Evolutionary conservation across 2,888 invertebrate species (phyloP).

Genomic region (Spisula subtruncata): DNA sequence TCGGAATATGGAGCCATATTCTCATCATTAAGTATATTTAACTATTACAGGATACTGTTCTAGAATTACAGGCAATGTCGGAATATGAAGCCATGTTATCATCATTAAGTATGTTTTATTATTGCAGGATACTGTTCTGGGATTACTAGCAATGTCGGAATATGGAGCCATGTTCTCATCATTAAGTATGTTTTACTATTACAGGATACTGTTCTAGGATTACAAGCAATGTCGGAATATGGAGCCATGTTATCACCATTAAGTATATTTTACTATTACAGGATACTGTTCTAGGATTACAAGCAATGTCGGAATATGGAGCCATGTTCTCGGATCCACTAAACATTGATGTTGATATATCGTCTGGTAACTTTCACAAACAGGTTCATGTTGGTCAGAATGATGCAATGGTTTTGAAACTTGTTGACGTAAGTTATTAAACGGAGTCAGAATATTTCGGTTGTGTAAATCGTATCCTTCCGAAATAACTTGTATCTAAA

Average conservation of each 20-base stretch:
- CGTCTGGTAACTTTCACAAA: slow-evolving; percentile 48
- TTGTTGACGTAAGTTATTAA: slow-evolving; percentile 53
- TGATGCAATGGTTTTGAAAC: slow-evolving; percentile 61
- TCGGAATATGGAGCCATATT: too few species aligned
- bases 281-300: slow-evolving; percentile 62
- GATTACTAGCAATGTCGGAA: too few species aligned
- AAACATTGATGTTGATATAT: slow-evolving; percentile 43
- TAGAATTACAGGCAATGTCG: too few species aligned
- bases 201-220: slow-evolving; percentile 67
- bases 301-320: slow-evolving; percentile 60
- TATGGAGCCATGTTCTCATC: too few species aligned
- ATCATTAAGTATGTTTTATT: not conserved
- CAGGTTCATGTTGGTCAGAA: slow-evolving; percentile 44
- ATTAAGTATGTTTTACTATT: not conserved
- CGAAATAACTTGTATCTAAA: too few species aligned
- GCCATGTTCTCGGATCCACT: slow-evolving; percentile 30
- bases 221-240: slow-evolving; percentile 64
- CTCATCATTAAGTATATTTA: too few species aligned
- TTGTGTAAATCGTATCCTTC: too few species aligned
- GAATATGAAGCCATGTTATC: too few species aligned
- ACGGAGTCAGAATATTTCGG: not conserved
- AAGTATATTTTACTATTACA: slow-evolving; percentile 13
- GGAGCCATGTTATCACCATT: too few species aligned
- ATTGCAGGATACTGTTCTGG: too few species aligned
- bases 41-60: too few species aligned